These are phyloP conservation scores for Ahaetulla prasina DNA, from an alignment of 2,113 vertebrate genomes.

Conservation along the genomic window DNA sequence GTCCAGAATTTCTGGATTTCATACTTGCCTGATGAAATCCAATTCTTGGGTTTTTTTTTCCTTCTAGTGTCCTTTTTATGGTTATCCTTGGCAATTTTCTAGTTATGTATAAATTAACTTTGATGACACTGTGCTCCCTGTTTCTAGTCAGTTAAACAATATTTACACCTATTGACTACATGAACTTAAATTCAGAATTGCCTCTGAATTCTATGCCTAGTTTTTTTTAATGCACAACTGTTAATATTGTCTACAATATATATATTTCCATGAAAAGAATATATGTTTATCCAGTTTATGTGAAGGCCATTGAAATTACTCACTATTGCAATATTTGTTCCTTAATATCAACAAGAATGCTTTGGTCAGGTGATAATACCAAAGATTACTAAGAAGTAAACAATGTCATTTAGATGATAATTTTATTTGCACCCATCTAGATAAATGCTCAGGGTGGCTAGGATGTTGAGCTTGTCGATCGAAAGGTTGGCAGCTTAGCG, in stretches of 20 bases:
- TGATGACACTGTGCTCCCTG: neutral
- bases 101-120: neutral
- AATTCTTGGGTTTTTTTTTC: neutral
- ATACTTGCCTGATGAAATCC: neutral
- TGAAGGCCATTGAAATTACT: neutral
- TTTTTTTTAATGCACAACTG: neutral
- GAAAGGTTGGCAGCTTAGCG: too few relatives aligned
- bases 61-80: neutral
- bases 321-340: neutral
- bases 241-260: neutral
- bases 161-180: neutral
- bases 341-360: neutral
- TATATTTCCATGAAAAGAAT: neutral
- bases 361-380: neutral
- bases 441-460: too few relatives aligned
- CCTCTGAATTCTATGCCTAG: neutral
- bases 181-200: neutral
- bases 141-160: neutral
- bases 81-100: neutral
- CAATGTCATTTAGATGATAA: slow-evolving; percentile 29
- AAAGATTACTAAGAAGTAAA: slow-evolving; percentile 30
- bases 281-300: neutral
- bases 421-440: neutral
- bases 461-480: too few relatives aligned
- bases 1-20: neutral